These are phyloP conservation scores for Lophochroa leadbeateri DNA, from an alignment of 2,113 vertebrate genomes.

Conservation along the genomic window DNA sequence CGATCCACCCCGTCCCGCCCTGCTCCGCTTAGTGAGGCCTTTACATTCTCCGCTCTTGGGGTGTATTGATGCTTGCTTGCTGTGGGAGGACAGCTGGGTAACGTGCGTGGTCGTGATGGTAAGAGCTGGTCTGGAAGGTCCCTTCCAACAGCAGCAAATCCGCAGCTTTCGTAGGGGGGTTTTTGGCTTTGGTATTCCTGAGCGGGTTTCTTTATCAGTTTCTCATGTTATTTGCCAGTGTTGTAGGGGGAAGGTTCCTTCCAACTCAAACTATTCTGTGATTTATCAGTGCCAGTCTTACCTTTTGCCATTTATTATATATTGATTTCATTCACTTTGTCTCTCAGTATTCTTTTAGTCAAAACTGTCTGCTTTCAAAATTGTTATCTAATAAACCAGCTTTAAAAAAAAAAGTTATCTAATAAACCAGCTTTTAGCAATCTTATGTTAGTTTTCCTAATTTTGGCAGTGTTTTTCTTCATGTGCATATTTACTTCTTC, in stretches of 20 bases:
- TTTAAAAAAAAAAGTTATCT: neutral
- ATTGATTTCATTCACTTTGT: neutral
- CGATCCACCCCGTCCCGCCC: no score
- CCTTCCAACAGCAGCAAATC: no score
- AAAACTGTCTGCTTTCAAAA: neutral
- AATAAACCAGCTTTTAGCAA: neutral
- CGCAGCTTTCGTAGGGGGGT: no score
- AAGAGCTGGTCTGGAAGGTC: fast-evolving
- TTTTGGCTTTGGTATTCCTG: no score
- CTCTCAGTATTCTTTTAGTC: neutral
- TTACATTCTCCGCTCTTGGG: no score
- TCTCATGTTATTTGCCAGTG: neutral
- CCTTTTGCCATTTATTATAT: neutral
- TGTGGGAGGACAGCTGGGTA: fast-evolving
- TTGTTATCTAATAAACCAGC: neutral
- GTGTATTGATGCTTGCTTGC: fast-evolving
- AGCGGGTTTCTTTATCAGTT: neutral
- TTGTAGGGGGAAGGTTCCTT: neutral
- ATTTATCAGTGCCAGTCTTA: neutral
- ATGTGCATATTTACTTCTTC: neutral
- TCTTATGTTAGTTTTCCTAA: neutral
- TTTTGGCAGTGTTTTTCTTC: neutral
- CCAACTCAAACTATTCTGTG: neutral
- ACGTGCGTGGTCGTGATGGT: fast-evolving
- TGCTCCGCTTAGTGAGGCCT: neutral